phyloP scores from a whole-genome alignment of 2,113 vertebrate genomes.

The Puffinus mauretanicus region DNA sequence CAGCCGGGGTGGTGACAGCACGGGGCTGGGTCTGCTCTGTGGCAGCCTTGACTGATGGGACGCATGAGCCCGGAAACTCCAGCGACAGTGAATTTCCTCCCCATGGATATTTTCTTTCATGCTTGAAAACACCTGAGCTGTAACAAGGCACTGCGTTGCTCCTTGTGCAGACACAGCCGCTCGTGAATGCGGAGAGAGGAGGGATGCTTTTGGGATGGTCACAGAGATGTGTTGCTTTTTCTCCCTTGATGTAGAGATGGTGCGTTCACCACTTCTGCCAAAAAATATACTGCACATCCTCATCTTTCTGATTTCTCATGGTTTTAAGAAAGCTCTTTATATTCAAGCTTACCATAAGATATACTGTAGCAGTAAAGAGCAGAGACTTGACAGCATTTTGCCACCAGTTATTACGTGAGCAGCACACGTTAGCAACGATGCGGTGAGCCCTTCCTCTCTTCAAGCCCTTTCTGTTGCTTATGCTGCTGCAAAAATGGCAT shows the following conservation, averaged over 20 bases:
- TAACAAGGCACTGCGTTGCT: background rate
- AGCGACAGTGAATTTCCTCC: background rate
- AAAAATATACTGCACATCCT: background rate
- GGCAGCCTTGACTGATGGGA: background rate
- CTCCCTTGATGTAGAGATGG: background rate
- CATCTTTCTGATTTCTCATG: background rate
- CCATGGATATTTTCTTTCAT: background rate
- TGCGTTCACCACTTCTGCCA: background rate
- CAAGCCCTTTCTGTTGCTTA: background rate
- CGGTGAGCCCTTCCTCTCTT: background rate
- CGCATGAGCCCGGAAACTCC: background rate
- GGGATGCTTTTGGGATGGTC: background rate
- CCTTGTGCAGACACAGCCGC: background rate
- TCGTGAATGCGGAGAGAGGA: background rate
- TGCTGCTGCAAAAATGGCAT: background rate
- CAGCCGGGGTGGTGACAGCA: background rate
- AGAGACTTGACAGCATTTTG: background rate
- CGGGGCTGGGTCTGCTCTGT: background rate
- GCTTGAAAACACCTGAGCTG: background rate
- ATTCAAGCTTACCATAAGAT: background rate
- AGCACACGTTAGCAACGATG: background rate
- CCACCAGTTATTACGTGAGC: background rate
- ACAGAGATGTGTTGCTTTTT: background rate
- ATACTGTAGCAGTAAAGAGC: background rate
- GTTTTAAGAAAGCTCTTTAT: background rate